A percentile compares a stretch with the other conserved stretches of the same genome.
phyloP scores from a whole-genome alignment of 2,888 invertebrate genomes.

The Gandaritis pyraliata region DNA sequence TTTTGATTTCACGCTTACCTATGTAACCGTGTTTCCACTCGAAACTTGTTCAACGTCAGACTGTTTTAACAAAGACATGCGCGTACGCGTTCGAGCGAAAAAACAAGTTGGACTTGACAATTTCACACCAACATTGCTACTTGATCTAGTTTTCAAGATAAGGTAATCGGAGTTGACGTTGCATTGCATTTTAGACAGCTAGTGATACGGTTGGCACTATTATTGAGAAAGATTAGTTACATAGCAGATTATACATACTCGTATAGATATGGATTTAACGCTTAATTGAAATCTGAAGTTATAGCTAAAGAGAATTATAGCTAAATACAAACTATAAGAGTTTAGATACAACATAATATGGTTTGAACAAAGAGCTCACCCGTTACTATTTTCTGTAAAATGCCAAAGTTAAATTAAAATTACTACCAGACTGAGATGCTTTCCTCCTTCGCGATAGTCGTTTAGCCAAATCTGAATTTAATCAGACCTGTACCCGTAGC shows the following conservation, averaged over 20 bases:
- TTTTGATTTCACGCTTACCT: conserved; percentile 35
- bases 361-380: too few relatives aligned
- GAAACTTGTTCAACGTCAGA: conserved; percentile 34
- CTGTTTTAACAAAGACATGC: conserved; percentile 25
- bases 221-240: too few relatives aligned
- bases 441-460: background rate
- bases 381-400: too few relatives aligned
- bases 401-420: too few relatives aligned
- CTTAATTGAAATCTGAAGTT: too few relatives aligned
- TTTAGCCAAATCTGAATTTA: background rate
- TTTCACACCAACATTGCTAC: conserved; percentile 41
- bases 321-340: too few relatives aligned
- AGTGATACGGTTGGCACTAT: background rate
- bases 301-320: too few relatives aligned
- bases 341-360: too few relatives aligned
- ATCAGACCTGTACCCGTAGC: conserved; percentile 22
- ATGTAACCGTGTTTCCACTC: conserved; percentile 28
- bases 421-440: too few relatives aligned
- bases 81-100: conserved; percentile 28
- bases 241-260: too few relatives aligned
- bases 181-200: conserved; percentile 11
- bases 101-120: conserved; percentile 42
- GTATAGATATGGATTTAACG: too few relatives aligned
- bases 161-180: conserved; percentile 26
- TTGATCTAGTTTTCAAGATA: conserved; percentile 29